Base-by-base conservation (phyloP, 2,113 vertebrate genomes). In the Entelurus aequoreus region DNA sequence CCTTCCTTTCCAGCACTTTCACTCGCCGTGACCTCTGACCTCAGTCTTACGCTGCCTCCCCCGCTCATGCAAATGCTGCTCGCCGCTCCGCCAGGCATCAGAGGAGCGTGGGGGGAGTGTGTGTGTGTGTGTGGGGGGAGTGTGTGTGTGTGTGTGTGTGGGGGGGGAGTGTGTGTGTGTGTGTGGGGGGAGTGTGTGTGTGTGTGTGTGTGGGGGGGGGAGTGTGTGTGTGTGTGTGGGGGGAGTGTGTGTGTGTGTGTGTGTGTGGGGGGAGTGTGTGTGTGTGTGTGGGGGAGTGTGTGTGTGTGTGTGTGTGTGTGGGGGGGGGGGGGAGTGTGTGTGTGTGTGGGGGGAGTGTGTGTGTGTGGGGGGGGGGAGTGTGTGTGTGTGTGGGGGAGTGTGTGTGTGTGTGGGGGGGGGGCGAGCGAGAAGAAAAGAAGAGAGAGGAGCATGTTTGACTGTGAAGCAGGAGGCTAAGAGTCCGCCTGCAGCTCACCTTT, bases 11-110 rank as follows among this genome's bases (percentile, higher is more conserved):
- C 68, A 82, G 40, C 35, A 82, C 85, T 85, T 84, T 85, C 77
- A 85, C 86, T 89, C 88, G 87, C 84, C 75, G 9, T 91, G 87
- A 90, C 88, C 88, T 71, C 74, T 83, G 81, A 89, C 87, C 86
- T 61, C 76, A n/a, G 68, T 57, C 80, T 76, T 76, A 48, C 81
- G 75, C 77, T 48, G 65, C 85, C 90, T 87, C 89, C 90, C 87
- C 88, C 90, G 87, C 89, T 89, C 82, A 83, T 88, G 83, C 87
- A 88, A 88, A 90, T 84, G 81, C 68, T 15, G 51, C 71, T 42
- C 66, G 75, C 85, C 75, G 77, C 76, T 85, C 80, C 78, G 72
- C 77, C 75, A 88, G 74, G 80, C 82, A 82, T 85, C 69, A 70
- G 71, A 87, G 76, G 74, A 28, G 28, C 28, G 28, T 28, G 69